These are phyloP conservation scores for Irena cyanogastra DNA, from an alignment of 2,113 vertebrate genomes.

Conservation along the genomic window DNA sequence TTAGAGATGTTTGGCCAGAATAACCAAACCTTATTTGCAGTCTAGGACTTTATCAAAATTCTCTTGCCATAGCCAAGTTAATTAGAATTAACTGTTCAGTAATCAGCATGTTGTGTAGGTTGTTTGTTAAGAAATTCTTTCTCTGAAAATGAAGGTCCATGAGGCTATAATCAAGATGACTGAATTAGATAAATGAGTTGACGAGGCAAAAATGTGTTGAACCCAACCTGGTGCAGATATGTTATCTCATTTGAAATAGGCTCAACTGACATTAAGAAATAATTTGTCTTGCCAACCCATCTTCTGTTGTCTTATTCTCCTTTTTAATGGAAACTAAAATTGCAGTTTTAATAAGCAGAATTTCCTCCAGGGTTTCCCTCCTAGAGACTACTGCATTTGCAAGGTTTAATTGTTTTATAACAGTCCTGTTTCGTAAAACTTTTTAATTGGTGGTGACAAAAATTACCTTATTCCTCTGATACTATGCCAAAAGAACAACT, in stretches of 20 bases:
- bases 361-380: constrained; percentile 81
- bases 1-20: constrained; percentile 62
- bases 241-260: constrained; percentile 82
- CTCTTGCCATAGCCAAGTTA: constrained; percentile 78
- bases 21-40: constrained; percentile 67
- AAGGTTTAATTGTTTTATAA: constrained; percentile 86
- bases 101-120: constrained; percentile 80
- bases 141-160: constrained; percentile 75
- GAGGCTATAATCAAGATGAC: constrained; percentile 81
- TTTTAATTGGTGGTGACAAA: constrained; percentile 85
- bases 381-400: constrained; percentile 78
- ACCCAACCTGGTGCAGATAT: constrained; percentile 75
- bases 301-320: constrained; percentile 82
- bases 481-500: constrained; percentile 59
- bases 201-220: constrained; percentile 75
- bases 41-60: constrained; percentile 79
- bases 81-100: constrained; percentile 84
- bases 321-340: constrained; percentile 87
- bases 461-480: constrained; percentile 77
- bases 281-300: constrained; percentile 82
- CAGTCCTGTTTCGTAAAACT: constrained; percentile 80
- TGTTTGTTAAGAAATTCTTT: constrained; percentile 76
- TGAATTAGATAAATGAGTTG: constrained; percentile 85
- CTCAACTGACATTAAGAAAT: constrained; percentile 85
- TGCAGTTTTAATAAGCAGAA: constrained; percentile 86